phyloP scores from a whole-genome alignment of 2,113 vertebrate species.

The Muntiacus reevesi region DNA sequence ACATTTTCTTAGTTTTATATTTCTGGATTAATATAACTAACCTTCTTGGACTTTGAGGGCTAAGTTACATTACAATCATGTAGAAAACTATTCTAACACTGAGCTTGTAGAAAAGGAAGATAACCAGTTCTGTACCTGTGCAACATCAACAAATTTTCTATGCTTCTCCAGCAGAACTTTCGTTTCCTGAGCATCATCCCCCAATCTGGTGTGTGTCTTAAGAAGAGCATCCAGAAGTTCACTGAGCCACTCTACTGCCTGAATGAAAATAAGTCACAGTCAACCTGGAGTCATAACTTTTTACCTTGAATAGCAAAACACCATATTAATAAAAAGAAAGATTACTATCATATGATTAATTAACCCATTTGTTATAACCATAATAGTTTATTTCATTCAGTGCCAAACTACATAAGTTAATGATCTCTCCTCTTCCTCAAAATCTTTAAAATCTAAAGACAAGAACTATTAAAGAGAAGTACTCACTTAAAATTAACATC shows the following conservation, averaged over 20 bases:
- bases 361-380: neutral
- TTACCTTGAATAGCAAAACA: neutral
- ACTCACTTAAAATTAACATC: neutral
- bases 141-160: conserved; percentile 98
- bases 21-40: conserved; percentile 54
- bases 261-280: conserved; percentile 13
- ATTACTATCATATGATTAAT: neutral
- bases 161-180: conserved; percentile 97
- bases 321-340: neutral
- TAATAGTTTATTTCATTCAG: conserved; percentile 14
- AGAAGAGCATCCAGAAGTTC: conserved; percentile 96
- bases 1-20: conserved; percentile 13
- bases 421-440: neutral
- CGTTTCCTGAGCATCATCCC: conserved; percentile 95
- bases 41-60: conserved; percentile 35
- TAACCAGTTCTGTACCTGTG: conserved; percentile 86
- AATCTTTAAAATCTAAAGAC: conserved; percentile 3
- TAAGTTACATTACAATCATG: conserved; percentile 56
- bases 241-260: conserved; percentile 97
- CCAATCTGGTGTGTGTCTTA: conserved; percentile 94
- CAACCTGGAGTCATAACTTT: neutral
- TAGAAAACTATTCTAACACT: conserved; percentile 47
- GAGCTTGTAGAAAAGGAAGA: conserved; percentile 54
- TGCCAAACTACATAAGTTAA: neutral
- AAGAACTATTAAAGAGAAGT: neutral